Percentiles rank a stretch among this genome's conserved stretches.
Evolutionary conservation across 2,113 vertebrate species (phyloP).

Genomic region (Pithys albifrons): DNA sequence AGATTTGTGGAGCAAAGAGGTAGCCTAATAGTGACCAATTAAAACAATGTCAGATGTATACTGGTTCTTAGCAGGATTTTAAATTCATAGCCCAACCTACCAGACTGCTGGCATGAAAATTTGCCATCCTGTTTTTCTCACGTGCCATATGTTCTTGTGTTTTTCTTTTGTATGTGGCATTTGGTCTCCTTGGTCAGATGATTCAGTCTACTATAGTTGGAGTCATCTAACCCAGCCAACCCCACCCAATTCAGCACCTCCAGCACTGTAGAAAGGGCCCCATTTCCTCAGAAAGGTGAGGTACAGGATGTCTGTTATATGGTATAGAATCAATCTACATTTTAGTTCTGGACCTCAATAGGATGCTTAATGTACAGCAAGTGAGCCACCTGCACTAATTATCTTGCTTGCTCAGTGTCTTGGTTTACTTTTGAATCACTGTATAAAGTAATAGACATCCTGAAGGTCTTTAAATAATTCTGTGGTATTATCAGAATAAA

Average conservation of each 20-base stretch:
- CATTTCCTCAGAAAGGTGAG: not conserved
- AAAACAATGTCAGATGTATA: not conserved
- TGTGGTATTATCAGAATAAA: not conserved
- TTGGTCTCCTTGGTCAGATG: not conserved
- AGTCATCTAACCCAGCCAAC: not conserved
- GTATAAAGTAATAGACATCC: not conserved
- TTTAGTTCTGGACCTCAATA: not conserved
- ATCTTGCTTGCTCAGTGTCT: not conserved
- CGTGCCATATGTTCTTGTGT: rapidly evolving
- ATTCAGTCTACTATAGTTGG: not conserved
- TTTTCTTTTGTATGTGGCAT: not conserved
- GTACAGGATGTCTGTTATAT: not conserved
- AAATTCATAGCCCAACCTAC: not conserved
- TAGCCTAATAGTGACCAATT: not conserved
- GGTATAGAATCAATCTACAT: not conserved
- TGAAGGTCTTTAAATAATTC: not conserved
- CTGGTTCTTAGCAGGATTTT: not conserved
- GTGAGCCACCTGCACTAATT: not conserved
- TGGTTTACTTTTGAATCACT: not conserved
- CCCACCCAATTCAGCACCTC: not conserved
- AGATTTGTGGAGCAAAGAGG: not conserved
- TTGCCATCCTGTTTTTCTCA: not conserved
- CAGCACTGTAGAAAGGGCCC: not conserved
- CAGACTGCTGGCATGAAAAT: not conserved
- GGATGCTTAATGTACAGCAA: not conserved